Evolutionary conservation across 2,888 invertebrate genomes (phyloP).

Genomic region (Drosophila imparisetae): DNA sequence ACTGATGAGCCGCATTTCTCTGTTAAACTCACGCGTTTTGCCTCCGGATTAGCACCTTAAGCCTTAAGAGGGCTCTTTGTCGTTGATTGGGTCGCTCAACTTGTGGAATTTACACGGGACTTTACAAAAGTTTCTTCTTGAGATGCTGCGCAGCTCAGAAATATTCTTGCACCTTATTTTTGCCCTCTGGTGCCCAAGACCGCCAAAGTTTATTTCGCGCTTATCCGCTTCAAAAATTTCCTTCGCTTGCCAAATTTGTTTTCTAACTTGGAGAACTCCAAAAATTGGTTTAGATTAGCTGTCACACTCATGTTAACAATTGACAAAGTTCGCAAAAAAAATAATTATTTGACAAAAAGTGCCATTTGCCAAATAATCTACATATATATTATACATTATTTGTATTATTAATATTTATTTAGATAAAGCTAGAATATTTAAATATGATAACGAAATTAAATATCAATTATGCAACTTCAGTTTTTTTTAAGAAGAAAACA

Average conservation of each 20-base stretch:
- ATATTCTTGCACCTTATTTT: neutral
- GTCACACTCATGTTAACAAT: neutral
- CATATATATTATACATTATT: no score
- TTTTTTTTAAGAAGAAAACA: no score
- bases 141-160: neutral
- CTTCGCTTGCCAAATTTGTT: no score
- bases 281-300: neutral
- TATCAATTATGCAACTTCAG: neutral
- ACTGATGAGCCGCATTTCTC: conserved; percentile 16
- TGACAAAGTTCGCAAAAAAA: neutral
- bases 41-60: conserved; percentile 1
- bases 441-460: neutral
- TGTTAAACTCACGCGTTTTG: neutral
- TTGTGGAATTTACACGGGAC: neutral
- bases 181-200: neutral
- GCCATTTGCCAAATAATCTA: neutral
- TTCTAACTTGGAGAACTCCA: neutral
- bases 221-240: no score
- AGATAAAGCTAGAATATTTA: neutral
- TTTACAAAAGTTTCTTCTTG: neutral
- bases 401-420: neutral
- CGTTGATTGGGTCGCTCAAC: conserved; percentile 6
- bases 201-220: no score
- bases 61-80: neutral
- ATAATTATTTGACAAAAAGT: neutral